Percentiles rank a stretch among this genome's conserved stretches.
Conservation (phyloP, 2,888 invertebrate species). For the Catocala sponsa region DNA sequence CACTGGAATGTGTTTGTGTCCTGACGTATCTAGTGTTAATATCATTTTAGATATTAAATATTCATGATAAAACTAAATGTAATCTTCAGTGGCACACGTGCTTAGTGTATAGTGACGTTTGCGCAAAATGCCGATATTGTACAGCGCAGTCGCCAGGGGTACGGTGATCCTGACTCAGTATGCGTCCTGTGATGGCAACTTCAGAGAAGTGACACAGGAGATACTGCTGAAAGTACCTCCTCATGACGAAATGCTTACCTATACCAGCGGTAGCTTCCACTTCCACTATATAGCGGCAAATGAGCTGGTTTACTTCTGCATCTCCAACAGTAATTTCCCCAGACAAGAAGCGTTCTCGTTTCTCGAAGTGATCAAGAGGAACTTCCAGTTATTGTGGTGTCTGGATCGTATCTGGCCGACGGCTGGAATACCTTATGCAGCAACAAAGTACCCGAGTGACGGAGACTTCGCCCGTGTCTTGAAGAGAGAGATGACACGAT, state of each 20-base stretch:
- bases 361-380: conserved; percentile 4
- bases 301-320: conserved; percentile 12
- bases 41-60: neutral
- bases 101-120: neutral
- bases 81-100: too few species aligned
- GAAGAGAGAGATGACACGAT: conserved; percentile 13
- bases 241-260: conserved; percentile 5
- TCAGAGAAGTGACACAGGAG: conserved; percentile 1
- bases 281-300: conserved; percentile 13
- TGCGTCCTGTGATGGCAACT: conserved; percentile 13
- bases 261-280: neutral
- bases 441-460: neutral
- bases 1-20: neutral
- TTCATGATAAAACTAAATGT: too few species aligned
- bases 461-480: conserved; percentile 8
- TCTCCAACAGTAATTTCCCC: conserved; percentile 7
- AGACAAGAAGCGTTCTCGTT: conserved; percentile 8
- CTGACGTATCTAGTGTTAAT: conserved; percentile 16
- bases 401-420: neutral
- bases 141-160: conserved; percentile 9
- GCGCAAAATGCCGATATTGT: conserved; percentile 20
- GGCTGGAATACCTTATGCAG: neutral
- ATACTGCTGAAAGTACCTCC: conserved; percentile 13
- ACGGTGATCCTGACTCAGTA: conserved; percentile 1
- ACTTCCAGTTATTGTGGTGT: neutral